Evolutionary conservation across 2,888 invertebrate species (phyloP).

Genomic region (Oligia latruncula): DNA sequence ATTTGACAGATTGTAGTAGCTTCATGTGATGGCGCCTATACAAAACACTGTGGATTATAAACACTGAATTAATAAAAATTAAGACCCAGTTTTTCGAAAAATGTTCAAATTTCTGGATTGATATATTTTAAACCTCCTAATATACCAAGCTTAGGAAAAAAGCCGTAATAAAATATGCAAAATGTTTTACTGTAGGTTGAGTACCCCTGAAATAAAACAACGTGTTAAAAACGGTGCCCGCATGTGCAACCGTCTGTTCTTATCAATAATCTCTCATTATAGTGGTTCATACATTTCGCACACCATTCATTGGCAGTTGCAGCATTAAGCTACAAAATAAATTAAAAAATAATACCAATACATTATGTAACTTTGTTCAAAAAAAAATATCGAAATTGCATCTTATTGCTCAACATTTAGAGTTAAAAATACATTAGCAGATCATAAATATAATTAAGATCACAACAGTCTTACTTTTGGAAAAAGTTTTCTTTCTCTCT

Average conservation of each 20-base stretch:
- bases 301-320: constrained; percentile 20
- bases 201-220: background rate
- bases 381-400: constrained; percentile 12
- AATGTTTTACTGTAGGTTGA: background rate
- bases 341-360: constrained; percentile 22
- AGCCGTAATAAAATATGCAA: background rate
- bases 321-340: constrained; percentile 17
- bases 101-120: background rate
- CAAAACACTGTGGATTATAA: background rate
- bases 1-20: too few species aligned
- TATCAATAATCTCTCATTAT: constrained; percentile 34
- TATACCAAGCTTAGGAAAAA: background rate
- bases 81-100: background rate
- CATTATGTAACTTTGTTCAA: constrained; percentile 15
- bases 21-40: too few species aligned
- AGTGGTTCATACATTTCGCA: constrained; percentile 10
- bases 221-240: constrained; percentile 7
- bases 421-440: constrained; percentile 32
- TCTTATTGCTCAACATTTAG: background rate
- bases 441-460: constrained; percentile 33
- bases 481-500: constrained; percentile 26
- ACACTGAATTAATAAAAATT: background rate
- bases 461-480: constrained; percentile 52
- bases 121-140: background rate
- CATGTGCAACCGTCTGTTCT: constrained; percentile 10